Conservation (phyloP, 2,888 invertebrate species). For the Tridacna gigas region DNA sequence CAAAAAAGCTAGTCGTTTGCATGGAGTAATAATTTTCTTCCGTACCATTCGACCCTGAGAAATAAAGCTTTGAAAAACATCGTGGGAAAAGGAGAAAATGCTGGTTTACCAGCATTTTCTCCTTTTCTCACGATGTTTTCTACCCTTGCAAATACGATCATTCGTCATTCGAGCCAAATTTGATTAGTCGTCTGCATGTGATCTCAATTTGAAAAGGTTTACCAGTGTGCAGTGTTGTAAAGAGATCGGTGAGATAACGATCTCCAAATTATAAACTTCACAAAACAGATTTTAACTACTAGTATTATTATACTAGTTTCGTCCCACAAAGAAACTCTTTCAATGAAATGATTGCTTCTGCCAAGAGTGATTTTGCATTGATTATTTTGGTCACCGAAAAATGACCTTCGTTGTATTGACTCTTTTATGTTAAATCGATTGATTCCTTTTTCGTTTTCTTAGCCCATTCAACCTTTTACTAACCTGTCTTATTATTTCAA, state of each 20-base stretch:
- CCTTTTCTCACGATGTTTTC: not conserved
- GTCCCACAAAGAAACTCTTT: not conserved
- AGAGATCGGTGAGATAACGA: not conserved
- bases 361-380: slow-evolving; percentile 1
- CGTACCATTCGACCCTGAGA: no score
- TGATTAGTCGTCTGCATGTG: no score
- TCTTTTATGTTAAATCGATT: not conserved
- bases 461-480: no score
- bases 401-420: not conserved
- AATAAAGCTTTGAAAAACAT: not conserved
- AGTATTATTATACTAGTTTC: not conserved
- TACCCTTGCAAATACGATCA: no score
- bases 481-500: no score
- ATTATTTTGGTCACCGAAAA: not conserved
- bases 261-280: slow-evolving; percentile 4
- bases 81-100: not conserved
- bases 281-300: slow-evolving; percentile 7
- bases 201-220: no score
- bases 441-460: not conserved
- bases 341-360: not conserved
- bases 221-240: not conserved
- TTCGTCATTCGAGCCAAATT: no score
- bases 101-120: slow-evolving; percentile 2
- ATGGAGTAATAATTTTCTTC: no score
- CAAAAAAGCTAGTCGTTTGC: no score